These are phyloP conservation scores for Thermophis baileyi DNA, from an alignment of 2,113 vertebrate species.

Conservation along the genomic window DNA sequence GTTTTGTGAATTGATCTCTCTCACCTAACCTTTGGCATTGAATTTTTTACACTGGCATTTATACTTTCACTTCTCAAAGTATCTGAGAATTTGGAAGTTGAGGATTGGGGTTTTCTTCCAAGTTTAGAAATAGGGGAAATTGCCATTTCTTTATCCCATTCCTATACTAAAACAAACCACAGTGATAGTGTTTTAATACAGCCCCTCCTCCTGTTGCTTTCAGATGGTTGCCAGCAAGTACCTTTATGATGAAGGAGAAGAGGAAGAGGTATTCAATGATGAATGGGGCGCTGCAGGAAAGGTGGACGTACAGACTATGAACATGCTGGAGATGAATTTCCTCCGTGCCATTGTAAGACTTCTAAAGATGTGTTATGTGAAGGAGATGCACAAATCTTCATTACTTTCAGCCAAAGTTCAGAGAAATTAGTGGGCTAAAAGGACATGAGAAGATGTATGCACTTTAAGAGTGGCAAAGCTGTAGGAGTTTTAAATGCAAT, in stretches of 20 bases:
- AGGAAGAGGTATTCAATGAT: slow-evolving; percentile 97
- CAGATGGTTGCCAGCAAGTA: slow-evolving; percentile 99
- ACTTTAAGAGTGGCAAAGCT: not conserved
- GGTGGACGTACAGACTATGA: slow-evolving; percentile 89
- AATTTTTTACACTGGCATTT: not conserved
- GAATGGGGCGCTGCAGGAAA: slow-evolving; percentile 97
- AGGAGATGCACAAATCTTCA: not conserved
- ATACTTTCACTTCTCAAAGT: not conserved
- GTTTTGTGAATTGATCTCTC: not conserved
- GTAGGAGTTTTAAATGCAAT: not conserved
- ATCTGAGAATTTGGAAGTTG: not conserved
- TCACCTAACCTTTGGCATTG: not conserved
- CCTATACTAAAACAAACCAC: not conserved
- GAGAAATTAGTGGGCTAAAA: not conserved
- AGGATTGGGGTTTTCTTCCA: not conserved
- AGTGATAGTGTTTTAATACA: not conserved
- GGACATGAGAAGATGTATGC: not conserved
- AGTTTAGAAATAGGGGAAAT: not conserved
- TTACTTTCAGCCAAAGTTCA: not conserved
- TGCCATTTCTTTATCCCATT: not conserved
- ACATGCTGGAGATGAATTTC: slow-evolving; percentile 93
- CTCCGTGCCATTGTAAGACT: slow-evolving; percentile 88
- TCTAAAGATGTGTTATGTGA: not conserved
- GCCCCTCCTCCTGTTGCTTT: not conserved
- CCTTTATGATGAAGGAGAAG: slow-evolving; percentile 96